Conservation (phyloP, 2,888 invertebrate species). For the Exephanes ischioxanthus region DNA sequence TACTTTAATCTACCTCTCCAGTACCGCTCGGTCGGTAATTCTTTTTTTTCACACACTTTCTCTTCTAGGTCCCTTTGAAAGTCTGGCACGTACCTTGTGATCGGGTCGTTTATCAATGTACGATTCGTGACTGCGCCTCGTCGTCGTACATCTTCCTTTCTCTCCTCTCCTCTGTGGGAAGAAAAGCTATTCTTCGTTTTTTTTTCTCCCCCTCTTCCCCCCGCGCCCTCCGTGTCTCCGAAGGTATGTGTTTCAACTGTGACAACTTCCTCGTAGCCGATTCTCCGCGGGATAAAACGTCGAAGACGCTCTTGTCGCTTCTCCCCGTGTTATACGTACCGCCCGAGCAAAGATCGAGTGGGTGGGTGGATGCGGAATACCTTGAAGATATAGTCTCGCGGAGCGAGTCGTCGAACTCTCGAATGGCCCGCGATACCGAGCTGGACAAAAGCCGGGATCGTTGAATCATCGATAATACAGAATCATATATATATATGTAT, state of each 20-base stretch:
- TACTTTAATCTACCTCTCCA: slow-evolving; percentile 49
- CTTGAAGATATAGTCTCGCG: slow-evolving; percentile 47
- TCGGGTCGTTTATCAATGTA: slow-evolving; percentile 64
- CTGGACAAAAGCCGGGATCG: not conserved
- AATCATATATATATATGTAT: not conserved
- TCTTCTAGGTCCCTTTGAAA: slow-evolving; percentile 57
- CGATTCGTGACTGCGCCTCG: slow-evolving; percentile 63
- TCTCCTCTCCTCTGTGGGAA: slow-evolving; percentile 10
- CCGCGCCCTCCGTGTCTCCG: not conserved
- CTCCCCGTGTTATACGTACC: not conserved
- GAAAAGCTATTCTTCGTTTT: not conserved
- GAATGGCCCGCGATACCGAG: slow-evolving; percentile 69
- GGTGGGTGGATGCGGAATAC: slow-evolving; percentile 60
- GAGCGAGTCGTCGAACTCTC: slow-evolving; percentile 62
- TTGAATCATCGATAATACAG: slow-evolving; percentile 41
- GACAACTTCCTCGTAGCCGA: slow-evolving; percentile 61
- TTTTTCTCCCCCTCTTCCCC: not conserved
- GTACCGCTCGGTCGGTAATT: not conserved
- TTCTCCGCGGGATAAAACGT: slow-evolving; percentile 30
- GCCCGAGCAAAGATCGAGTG: slow-evolving; percentile 65
- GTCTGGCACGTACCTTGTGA: slow-evolving; percentile 69
- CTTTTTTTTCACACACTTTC: slow-evolving; percentile 51
- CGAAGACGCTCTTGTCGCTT: slow-evolving; percentile 10
- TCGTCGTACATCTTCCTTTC: slow-evolving; percentile 38
- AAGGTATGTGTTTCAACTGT: slow-evolving; percentile 5